Conservation (phyloP, 2,888 invertebrate genomes). For the Erebia aethiops region DNA sequence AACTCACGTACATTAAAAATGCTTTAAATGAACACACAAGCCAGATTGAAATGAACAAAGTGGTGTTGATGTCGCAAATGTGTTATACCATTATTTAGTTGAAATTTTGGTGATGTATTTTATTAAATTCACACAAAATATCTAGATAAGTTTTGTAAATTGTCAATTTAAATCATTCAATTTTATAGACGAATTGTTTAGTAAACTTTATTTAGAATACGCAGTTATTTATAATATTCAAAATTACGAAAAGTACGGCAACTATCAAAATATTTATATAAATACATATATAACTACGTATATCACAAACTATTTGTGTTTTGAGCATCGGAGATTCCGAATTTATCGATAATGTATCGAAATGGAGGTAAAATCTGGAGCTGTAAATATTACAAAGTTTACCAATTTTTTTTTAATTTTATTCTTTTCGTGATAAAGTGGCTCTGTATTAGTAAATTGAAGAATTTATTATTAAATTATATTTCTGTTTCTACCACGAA, state of each 20-base stretch:
- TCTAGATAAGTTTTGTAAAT: constrained; percentile 13
- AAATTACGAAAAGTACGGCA: constrained; percentile 13
- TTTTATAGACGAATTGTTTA: constrained; percentile 29
- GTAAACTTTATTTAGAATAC: constrained; percentile 3
- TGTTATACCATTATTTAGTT: background rate
- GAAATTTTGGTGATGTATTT: constrained; percentile 5
- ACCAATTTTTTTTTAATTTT: background rate
- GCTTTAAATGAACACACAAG: no score
- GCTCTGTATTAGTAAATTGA: no score
- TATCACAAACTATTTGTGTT: constrained; percentile 27
- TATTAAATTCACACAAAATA: background rate
- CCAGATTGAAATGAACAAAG: background rate
- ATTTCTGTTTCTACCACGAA: no score
- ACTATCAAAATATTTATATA: constrained; percentile 10
- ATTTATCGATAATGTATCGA: constrained; percentile 28
- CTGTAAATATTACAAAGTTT: background rate
- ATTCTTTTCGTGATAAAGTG: no score
- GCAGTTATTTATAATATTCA: constrained; percentile 8
- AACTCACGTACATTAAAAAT: no score
- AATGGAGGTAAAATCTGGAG: constrained; percentile 5
- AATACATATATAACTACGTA: background rate
- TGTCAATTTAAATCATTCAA: constrained; percentile 28
- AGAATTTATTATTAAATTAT: no score
- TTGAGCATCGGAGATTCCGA: constrained; percentile 16
- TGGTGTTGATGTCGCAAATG: background rate